Evolutionary conservation across 2,797 vertebrate genomes (phyloP), one percentile per base, ranked within the genome.

Genomic region (Sardinella longiceps): DNA sequence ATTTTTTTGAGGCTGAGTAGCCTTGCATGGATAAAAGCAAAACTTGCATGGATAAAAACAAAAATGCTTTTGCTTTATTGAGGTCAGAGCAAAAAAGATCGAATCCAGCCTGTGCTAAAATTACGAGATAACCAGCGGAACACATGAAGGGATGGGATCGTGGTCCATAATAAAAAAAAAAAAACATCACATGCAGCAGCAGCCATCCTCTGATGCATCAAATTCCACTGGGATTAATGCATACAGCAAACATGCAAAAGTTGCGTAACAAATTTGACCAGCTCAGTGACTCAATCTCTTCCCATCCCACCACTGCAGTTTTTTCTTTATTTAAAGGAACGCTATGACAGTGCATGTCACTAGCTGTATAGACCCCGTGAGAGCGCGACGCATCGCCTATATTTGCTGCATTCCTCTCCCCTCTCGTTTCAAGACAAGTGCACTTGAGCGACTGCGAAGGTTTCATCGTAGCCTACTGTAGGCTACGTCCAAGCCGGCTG

Each of bases 221-320:
- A 14, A 20, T 12, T 30, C 1, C 53, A 23, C 66, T 30, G 66
- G 66, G 30, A 74, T 74, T 74, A 37, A 56, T 23, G 3, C 53
- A 23, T 5, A 37, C 37, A 15, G 15, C 66, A 37, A 74, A 74
- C 66, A 74, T 56, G 53, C 53, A 56, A 56, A 56, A 56, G 53
- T 74, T 74, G 30, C 66, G 30, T 74, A 74, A 74, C 66, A 37
- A 39, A 74, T 74, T 74, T 74, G 30, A 74, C 30, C 14, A 74
- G 30, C 30, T 74, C 30, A 37, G 66, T 74, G 66, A 74, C 37
- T 14, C 66, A 74, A 74, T 74, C 30, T 30, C 30, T 37, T 74
- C 66, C 66, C 33, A 74, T 30, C 66, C 20, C 30, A 37, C 30
- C 14, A 15, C n/a, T n/a, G n/a, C 14, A 33, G 43, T 43, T 7